Percentiles rank a stretch among this genome's conserved stretches.
These are phyloP conservation scores for Camelus bactrianus DNA, from an alignment of 2,113 vertebrate genomes.

Conservation along the genomic window DNA sequence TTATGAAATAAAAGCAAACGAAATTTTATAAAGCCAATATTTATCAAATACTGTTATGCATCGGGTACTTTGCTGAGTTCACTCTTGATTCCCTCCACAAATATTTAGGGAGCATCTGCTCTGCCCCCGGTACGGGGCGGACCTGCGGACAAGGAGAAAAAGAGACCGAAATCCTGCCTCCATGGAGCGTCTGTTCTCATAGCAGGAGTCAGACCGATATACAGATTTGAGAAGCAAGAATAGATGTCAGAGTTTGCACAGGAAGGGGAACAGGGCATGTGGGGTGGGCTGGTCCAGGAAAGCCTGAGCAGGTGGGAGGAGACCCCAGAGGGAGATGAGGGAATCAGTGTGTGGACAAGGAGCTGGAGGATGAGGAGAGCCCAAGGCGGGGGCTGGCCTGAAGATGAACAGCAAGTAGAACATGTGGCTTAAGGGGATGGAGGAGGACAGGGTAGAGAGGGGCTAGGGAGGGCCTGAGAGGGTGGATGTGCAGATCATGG, in stretches of 20 bases:
- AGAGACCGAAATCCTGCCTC: not conserved
- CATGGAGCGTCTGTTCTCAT: not conserved
- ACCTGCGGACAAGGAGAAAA: no score
- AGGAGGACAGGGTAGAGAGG: no score
- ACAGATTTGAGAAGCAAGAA: not conserved
- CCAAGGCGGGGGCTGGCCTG: not conserved
- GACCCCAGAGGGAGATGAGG: not conserved
- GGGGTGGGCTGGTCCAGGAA: not conserved
- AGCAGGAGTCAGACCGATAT: not conserved
- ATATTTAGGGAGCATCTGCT: not conserved
- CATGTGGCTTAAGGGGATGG: rapidly evolving
- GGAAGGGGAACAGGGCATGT: not conserved
- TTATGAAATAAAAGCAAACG: conserved; percentile 64
- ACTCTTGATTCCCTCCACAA: not conserved
- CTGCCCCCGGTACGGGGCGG: not conserved
- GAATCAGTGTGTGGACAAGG: rapidly evolving
- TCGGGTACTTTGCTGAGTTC: not conserved
- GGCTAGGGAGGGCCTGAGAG: not conserved
- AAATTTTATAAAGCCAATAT: conserved; percentile 44
- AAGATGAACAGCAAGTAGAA: not conserved
- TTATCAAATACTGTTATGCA: conserved; percentile 29
- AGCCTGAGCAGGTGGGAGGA: not conserved
- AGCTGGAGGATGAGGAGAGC: rapidly evolving
- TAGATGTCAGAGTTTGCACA: rapidly evolving
- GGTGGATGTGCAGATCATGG: no score